Evolutionary conservation across 2,888 invertebrate genomes (phyloP).

Genomic region (Rhagophthalmus giganteus): DNA sequence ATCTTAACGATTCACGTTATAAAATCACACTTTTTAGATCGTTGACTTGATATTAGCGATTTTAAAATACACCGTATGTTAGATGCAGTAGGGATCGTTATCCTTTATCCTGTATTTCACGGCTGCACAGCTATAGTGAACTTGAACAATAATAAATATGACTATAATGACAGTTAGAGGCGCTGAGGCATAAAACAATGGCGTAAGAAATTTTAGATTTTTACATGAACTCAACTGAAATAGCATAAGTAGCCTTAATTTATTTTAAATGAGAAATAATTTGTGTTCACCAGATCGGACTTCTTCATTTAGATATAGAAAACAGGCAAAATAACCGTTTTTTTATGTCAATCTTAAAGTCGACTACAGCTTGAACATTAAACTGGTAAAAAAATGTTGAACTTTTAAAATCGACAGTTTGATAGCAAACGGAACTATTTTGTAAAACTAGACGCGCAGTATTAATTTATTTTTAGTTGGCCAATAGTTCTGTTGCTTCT

Average conservation of each 20-base stretch:
- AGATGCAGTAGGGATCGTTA: conserved; percentile 39
- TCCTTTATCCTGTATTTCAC: conserved; percentile 43
- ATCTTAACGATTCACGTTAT: conserved; percentile 35
- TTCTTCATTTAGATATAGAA: conserved; percentile 3
- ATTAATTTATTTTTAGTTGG: too few species aligned
- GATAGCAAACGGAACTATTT: too few species aligned
- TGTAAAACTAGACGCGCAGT: too few species aligned
- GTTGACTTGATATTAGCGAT: conserved; percentile 36
- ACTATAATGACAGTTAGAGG: conserved; percentile 51
- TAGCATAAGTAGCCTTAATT: conserved; percentile 31
- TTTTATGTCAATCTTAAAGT: neutral
- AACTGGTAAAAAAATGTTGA: too few species aligned
- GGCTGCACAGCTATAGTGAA: conserved; percentile 44
- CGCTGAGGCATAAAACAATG: conserved; percentile 49
- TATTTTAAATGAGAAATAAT: conserved; percentile 29
- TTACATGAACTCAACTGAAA: conserved; percentile 33
- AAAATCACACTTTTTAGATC: conserved; percentile 41
- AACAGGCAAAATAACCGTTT: conserved; percentile 12
- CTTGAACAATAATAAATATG: conserved; percentile 51
- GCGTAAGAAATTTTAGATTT: conserved; percentile 34
- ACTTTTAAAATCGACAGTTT: too few species aligned
- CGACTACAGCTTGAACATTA: neutral
- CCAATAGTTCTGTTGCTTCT: too few species aligned
- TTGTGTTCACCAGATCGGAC: conserved; percentile 21
- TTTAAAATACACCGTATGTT: conserved; percentile 36